Percentiles rank a stretch among this genome's conserved stretches.
Conservation (phyloP, 2,888 invertebrate species). For the Meteorus colon region DNA sequence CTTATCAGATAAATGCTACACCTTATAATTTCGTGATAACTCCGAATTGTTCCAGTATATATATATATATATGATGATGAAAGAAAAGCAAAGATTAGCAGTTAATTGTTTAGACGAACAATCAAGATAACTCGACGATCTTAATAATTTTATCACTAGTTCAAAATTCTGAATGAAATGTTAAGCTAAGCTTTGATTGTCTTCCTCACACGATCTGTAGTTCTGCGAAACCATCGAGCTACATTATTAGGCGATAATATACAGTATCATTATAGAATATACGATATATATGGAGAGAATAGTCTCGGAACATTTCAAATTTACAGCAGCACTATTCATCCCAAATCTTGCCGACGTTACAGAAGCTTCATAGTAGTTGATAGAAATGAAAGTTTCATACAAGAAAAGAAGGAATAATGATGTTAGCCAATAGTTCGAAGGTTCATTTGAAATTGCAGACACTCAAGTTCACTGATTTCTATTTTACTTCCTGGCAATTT, state of each 20-base stretch:
- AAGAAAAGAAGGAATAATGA: no score
- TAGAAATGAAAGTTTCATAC: no score
- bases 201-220: not conserved
- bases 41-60: not conserved
- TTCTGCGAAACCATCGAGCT: not conserved
- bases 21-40: not conserved
- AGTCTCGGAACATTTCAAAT: no score
- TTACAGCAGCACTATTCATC: no score
- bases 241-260: not conserved
- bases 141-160: not conserved
- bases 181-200: not conserved
- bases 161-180: no score
- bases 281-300: no score
- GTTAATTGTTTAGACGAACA: not conserved
- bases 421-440: no score
- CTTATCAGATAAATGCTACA: slow-evolving; percentile 1
- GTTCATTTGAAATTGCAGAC: no score
- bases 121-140: not conserved
- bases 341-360: not conserved
- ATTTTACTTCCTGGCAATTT: no score
- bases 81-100: not conserved
- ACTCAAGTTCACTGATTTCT: no score
- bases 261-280: not conserved
- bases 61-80: not conserved
- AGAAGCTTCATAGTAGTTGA: no score